Percentiles rank a stretch among this genome's conserved stretches.
phyloP scores from a whole-genome alignment of 2,888 invertebrate species.

The Amphipoea lucens region DNA sequence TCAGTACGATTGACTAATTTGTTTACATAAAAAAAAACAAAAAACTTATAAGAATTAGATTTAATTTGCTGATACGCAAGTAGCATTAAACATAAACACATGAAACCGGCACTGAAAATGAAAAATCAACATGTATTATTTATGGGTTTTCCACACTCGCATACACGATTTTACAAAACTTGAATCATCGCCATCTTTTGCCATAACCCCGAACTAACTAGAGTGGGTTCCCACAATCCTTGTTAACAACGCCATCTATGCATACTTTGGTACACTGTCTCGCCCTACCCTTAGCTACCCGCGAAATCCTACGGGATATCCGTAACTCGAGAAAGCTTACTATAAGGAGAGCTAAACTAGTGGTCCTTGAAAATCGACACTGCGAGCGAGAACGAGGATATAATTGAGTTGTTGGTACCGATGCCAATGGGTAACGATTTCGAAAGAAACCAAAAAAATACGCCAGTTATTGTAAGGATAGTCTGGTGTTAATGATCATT shows the following conservation, averaged over 20 bases:
- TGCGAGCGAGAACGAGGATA: background rate
- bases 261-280: constrained; percentile 7
- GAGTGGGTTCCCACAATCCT: background rate
- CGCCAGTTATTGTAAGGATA: too few species aligned
- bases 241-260: constrained; percentile 53
- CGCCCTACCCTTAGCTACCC: constrained; percentile 5
- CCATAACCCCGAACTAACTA: constrained; percentile 24
- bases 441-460: background rate
- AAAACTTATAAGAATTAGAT: background rate
- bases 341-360: constrained; percentile 7
- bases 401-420: background rate
- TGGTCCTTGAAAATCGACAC: background rate
- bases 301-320: constrained; percentile 2
- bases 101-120: background rate
- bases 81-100: background rate
- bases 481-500: background rate
- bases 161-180: background rate
- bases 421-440: background rate
- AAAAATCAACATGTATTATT: background rate
- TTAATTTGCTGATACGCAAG: background rate
- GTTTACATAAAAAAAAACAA: background rate
- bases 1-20: background rate
- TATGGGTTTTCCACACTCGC: background rate
- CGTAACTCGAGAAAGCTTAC: background rate
- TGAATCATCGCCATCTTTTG: constrained; percentile 50